phyloP scores from a whole-genome alignment of 1,140 invertebrate genomes.

The Drosophila quadrilineata region DNA sequence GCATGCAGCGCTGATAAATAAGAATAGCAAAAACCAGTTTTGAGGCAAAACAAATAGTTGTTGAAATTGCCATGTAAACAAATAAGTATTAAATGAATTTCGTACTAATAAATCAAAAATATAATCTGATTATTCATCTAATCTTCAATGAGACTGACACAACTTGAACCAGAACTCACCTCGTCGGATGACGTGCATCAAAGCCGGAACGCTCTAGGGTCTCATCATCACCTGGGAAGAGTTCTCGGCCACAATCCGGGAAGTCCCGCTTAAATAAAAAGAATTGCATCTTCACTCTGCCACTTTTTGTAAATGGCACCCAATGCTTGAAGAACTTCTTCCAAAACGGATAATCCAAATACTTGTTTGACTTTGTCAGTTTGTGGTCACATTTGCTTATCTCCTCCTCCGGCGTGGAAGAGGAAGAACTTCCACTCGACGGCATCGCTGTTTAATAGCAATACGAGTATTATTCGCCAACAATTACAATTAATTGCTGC shows the following conservation, averaged over 20 bases:
- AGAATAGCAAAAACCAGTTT: constrained; percentile 25
- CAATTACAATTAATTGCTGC: too few relatives aligned
- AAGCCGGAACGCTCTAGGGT: constrained; percentile 63
- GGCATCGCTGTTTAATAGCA: constrained; percentile 21
- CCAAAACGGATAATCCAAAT: constrained; percentile 65
- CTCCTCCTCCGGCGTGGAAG: constrained; percentile 11
- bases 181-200: constrained; percentile 70
- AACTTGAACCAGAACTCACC: constrained; percentile 34
- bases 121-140: background rate
- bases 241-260: constrained; percentile 68
- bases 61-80: too few relatives aligned
- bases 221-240: constrained; percentile 56
- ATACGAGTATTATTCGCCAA: too few relatives aligned
- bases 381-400: constrained; percentile 57
- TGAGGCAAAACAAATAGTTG: too few relatives aligned
- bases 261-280: constrained; percentile 72
- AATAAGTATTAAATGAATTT: background rate
- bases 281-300: constrained; percentile 71
- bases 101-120: background rate
- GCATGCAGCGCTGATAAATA: constrained; percentile 12
- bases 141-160: constrained; percentile 1
- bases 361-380: constrained; percentile 46
- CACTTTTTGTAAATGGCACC: constrained; percentile 58
- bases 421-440: constrained; percentile 20
- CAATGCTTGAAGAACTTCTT: constrained; percentile 72